Base-by-base conservation (phyloP, 2,113 vertebrate species). In the Cheilinus undulatus region DNA sequence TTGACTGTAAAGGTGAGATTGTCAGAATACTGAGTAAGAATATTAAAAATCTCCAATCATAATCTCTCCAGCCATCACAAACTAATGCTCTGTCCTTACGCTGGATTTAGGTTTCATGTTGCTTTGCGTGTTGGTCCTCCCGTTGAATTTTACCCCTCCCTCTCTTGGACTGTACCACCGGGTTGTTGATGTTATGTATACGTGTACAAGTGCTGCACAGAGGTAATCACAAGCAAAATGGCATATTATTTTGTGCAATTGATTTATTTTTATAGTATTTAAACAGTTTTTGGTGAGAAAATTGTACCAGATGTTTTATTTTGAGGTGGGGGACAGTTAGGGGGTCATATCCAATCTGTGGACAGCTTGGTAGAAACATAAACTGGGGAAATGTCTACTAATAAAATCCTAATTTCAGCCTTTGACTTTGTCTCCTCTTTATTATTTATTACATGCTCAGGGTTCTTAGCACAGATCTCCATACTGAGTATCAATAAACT, bases 241-340 rank as follows among this genome's bases (percentile, higher is more conserved):
- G 26, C 83, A 81, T 80, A 83, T 86, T 78, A 71, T 76, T 85
- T 88, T 74, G 88, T 87, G 87, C 88, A 88, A 92, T 73, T 87
- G 78, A 69, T 92, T 95, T 92, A 91, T 94, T 94, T 95, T 94
- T 92, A 90, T 91, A 93, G 84, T 89, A 92, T 91, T 93, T 93
- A 93, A 89, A 88, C 71, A 7, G 36, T 80, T 79, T 72, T 85
- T 80, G 78, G 78, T 89, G 88, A 83, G 65, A 84, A 76, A 45
- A 50, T 87, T 84, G 75, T 79, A 82, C 54, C 78, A 85, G 87
- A 75, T 74, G 69, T 90, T 85, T 91, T 88, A 84, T 88, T 91
- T 86, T 73, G 60, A 78, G 69, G 76, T 83, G 66, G 68, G 75
- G 57, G 62, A 43, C 40, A 60, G 46, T 79, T 43, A 72, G 70